Percentiles rank a stretch among this genome's conserved stretches.
Evolutionary conservation across 2,797 vertebrate genomes (phyloP).

Genomic region (Chelon auratus): DNA sequence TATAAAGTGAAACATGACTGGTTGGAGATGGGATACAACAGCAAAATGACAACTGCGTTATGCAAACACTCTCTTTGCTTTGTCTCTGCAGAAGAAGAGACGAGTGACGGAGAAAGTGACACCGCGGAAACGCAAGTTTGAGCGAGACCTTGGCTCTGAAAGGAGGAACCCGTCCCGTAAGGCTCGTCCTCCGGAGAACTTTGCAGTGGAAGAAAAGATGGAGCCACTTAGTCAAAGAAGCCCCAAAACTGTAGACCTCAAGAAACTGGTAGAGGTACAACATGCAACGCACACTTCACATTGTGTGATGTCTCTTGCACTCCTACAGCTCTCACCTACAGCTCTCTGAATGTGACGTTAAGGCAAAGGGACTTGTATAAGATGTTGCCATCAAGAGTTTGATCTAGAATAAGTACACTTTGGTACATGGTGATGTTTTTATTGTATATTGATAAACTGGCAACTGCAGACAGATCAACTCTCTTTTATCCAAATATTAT

Average conservation of each 20-base stretch:
- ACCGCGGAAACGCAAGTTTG: slow-evolving; percentile 81
- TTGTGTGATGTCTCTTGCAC: not conserved
- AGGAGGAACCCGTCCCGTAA: slow-evolving; percentile 93
- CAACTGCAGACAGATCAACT: too few relatives aligned
- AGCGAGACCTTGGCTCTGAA: slow-evolving; percentile 76
- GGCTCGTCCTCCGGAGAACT: slow-evolving; percentile 94
- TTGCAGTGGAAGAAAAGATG: slow-evolving; percentile 89
- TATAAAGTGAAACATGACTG: too few relatives aligned
- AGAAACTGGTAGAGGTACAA: slow-evolving; percentile 87
- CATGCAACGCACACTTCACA: not conserved
- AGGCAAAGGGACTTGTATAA: not conserved
- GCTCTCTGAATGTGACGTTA: not conserved
- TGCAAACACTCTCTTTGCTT: not conserved
- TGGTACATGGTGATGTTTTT: too few relatives aligned
- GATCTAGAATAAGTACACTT: not conserved
- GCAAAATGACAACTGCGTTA: not conserved
- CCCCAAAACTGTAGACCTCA: slow-evolving; percentile 82
- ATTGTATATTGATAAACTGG: too few relatives aligned
- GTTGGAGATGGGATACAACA: too few relatives aligned
- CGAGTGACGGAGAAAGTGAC: slow-evolving; percentile 68
- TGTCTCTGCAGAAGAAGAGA: slow-evolving; percentile 81
- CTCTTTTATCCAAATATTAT: not conserved
- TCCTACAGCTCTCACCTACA: not conserved
- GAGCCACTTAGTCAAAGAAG: slow-evolving; percentile 73
- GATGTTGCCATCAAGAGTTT: not conserved